Base-by-base conservation (phyloP, 2,113 vertebrate genomes). In the Myrmecobius fasciatus region DNA sequence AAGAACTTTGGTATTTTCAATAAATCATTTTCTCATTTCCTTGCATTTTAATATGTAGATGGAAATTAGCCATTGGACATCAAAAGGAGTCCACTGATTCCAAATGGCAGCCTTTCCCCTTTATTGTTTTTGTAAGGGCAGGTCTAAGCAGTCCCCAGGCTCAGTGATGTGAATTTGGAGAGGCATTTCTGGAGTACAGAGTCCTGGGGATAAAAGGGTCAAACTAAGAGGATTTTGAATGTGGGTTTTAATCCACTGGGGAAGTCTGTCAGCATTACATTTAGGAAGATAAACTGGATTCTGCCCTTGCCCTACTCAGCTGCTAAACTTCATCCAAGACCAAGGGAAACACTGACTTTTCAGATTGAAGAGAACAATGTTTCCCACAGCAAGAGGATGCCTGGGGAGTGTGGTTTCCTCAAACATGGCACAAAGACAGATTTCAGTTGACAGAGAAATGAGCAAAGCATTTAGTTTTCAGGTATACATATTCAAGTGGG, bases 351-450 rank as follows among this genome's bases (percentile, higher is more conserved):
- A 93, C 56, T 28, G 91, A 94, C 83, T 75, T 92, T 93, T 96
- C 93, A 93, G 88, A 52, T 53, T 96, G 93, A 96, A 97, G 95
- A 96, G 96, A 95, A 97, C 95, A 94, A 90, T 83, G 93, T 96
- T 96, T 91, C 88, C 48, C 91, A 94, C 53, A 93, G 95, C 89
- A 95, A 96, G 91, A 75, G 83, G 88, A 56, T 92, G 88, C 95
- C 49, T 93, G 83, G 93, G 96, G 95, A 95, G 67, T 92, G 93
- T 93, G 93, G 93, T 94, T 97, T 96, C 89, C 1, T 1, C 95
- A 95, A 97, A 94, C 52, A 95, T 89, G 94, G 89, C 56, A 60
- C 93, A 51, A 95, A 96, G 90, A 94, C 51, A 0, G 26, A 67
- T 93, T 95, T 95, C 53, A 93, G 94, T 93, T 95, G 91, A 91